A percentile compares a stretch with the other conserved stretches of the same genome.
phyloP scores from a whole-genome alignment of 1,140 invertebrate genomes.

The Calephelis virginiensis region DNA sequence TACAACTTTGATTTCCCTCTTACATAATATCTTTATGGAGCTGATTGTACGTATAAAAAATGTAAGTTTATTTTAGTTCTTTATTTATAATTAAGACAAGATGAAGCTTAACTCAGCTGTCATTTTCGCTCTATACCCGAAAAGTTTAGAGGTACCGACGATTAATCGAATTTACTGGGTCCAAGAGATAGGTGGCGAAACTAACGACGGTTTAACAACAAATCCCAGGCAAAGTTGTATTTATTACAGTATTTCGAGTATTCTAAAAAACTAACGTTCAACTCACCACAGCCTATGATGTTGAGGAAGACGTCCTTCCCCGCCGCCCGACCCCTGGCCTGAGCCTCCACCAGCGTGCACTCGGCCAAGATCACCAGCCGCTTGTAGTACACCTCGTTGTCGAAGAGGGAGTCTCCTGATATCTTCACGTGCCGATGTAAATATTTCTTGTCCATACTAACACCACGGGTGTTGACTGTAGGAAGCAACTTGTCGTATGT shows the following conservation, averaged over 20 bases:
- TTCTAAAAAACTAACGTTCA: background rate
- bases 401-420: background rate
- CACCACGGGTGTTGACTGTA: constrained; percentile 44
- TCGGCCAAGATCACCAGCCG: constrained; percentile 50
- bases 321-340: constrained; percentile 21
- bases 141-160: too few relatives aligned
- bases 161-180: too few relatives aligned
- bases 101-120: too few relatives aligned
- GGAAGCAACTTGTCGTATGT: constrained; percentile 54
- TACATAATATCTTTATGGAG: too few relatives aligned
- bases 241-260: background rate
- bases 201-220: too few relatives aligned
- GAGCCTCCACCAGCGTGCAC: constrained; percentile 48
- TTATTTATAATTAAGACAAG: too few relatives aligned
- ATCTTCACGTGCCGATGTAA: constrained; percentile 52
- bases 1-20: too few relatives aligned
- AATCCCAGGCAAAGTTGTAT: background rate
- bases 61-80: too few relatives aligned
- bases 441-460: constrained; percentile 47
- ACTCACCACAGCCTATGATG: constrained; percentile 39
- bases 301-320: constrained; percentile 40
- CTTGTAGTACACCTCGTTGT: constrained; percentile 64
- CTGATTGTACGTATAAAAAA: too few relatives aligned
- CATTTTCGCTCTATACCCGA: too few relatives aligned
- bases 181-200: too few relatives aligned